Evolutionary conservation across 53 echinoderm and acorn worm genomes (phyloP).

Genomic region (Holothuria scabra): DNA sequence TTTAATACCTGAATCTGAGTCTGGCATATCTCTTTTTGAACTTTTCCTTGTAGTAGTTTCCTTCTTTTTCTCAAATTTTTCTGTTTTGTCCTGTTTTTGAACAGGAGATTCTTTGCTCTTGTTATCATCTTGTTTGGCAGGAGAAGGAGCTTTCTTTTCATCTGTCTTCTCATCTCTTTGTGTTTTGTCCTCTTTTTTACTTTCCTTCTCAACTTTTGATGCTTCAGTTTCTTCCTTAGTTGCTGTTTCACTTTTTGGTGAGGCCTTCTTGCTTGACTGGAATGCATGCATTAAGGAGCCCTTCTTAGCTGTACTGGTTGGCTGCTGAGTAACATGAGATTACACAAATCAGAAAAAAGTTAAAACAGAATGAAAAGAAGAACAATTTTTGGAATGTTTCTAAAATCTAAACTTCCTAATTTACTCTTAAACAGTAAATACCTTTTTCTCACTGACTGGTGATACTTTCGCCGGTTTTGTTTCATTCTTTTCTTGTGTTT

Average conservation of each 20-base stretch:
- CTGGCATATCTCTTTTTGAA: background rate
- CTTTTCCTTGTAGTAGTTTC: background rate
- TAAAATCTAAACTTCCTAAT: no score
- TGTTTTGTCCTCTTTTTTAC: no score
- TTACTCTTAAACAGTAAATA: no score
- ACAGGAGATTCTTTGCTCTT: background rate
- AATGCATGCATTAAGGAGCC: constrained; percentile 28
- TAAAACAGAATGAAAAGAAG: no score
- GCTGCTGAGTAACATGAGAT: background rate
- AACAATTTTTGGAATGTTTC: no score
- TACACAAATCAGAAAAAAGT: no score
- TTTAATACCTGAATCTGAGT: background rate
- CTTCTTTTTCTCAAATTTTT: background rate
- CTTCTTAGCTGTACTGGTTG: background rate
- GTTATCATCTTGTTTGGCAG: background rate
- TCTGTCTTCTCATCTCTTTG: no score
- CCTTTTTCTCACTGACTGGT: no score
- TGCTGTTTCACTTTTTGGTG: background rate
- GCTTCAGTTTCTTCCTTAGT: background rate
- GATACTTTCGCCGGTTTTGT: no score
- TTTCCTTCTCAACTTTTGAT: no score
- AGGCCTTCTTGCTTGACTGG: constrained; percentile 17
- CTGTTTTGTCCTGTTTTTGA: background rate
- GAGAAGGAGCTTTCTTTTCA: no score
- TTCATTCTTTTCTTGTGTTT: background rate